Evolutionary conservation across 2,888 invertebrate species (phyloP), one percentile per base, ranked within the genome.

Genomic region (Sympetrum striolatum): DNA sequence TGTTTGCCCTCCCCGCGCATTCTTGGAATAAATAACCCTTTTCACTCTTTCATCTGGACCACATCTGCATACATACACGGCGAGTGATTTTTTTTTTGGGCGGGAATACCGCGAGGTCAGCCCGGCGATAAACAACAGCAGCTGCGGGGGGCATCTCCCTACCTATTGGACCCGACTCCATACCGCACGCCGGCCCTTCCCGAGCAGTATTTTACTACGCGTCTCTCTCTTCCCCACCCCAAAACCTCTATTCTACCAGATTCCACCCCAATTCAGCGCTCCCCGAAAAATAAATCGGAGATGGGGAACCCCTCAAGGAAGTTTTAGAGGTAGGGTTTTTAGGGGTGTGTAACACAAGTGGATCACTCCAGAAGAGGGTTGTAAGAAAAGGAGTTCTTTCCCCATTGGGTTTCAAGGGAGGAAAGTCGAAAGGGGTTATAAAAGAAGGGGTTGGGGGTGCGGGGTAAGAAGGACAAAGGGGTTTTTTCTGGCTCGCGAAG

Each of bases 321-420:
- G 80, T 58, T 22, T 35, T 58, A 48, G 90, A 80, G 81, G 91
- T 39, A 25, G 80, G 53, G 44, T 31, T 53, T 48, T 37, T 58
- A 79, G 48, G 35, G 86, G 80, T 90, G 58, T 86, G 86, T 60
- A 60, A 86, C 60, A 86, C 86, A 86, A 86, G 86, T 86, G 86
- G 86, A 86, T 86, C 86, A 64, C 64, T n/a, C 86, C 86, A n/a
- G 60, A 60, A 60, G 86, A 60, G 18, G 86, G 86, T 86, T 60
- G 58, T 86, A 86, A 86, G 60, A 37, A 37, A 82, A 15, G 37
- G 37, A 86, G 60, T 58, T 86, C 64, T 86, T 82, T 58, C 64
- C 73, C 73, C 25, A 73, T 53, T 18, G 53, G 73, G 64, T 22
- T 64, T 64, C 31, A 37, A 81, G 58, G 81, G 86, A 86, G 86